Conservation (phyloP, 1,140 invertebrate genomes). For the Phymorhynchus buccinoides region DNA sequence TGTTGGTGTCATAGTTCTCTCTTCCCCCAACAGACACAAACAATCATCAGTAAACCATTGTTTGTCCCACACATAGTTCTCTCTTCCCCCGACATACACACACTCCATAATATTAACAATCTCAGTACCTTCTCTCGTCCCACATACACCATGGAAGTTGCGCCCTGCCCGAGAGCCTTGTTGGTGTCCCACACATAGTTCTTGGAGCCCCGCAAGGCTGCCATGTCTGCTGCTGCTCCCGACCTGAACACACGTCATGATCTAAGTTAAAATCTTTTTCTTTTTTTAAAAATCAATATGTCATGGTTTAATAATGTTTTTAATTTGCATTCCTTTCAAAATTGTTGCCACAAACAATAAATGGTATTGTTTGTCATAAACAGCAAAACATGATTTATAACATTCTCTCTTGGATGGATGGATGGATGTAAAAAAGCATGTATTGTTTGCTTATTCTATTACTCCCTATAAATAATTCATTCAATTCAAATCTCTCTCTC, state of each 20-base stretch:
- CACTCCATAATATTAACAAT: too few relatives aligned
- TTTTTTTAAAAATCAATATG: too few relatives aligned
- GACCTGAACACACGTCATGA: not conserved
- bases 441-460: too few relatives aligned
- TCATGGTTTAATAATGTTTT: not conserved
- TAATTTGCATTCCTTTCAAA: not conserved
- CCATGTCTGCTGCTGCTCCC: not conserved
- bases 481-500: too few relatives aligned
- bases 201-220: constrained; percentile 36
- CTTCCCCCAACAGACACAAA: too few relatives aligned
- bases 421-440: too few relatives aligned
- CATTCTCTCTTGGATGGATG: not conserved
- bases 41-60: too few relatives aligned
- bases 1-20: too few relatives aligned
- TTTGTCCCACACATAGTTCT: too few relatives aligned
- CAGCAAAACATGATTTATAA: not conserved
- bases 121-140: constrained; percentile 87
- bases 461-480: too few relatives aligned
- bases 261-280: not conserved
- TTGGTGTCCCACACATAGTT: constrained; percentile 87
- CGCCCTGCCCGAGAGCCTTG: constrained; percentile 94
- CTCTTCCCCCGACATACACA: too few relatives aligned
- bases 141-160: constrained; percentile 94
- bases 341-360: not conserved
- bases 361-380: not conserved